Evolutionary conservation across 2,113 vertebrate species (phyloP).

Genomic region (Aepyceros melampus): DNA sequence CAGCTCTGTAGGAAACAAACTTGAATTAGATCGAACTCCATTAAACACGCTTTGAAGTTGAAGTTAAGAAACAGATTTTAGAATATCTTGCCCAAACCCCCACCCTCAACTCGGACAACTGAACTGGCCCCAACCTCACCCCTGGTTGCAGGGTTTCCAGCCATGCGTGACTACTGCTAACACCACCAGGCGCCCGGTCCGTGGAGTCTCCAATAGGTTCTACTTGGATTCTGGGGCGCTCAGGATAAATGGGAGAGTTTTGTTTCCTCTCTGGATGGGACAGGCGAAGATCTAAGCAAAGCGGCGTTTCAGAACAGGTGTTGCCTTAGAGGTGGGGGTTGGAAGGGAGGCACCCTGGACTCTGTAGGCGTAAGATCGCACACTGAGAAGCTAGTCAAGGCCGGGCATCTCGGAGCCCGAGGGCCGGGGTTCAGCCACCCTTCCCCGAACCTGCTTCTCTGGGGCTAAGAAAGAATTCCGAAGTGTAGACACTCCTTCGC

Average conservation of each 20-base stretch:
- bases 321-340: background rate
- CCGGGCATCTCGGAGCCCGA: background rate
- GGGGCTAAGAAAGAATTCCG: background rate
- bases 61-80: background rate
- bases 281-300: background rate
- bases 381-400: background rate
- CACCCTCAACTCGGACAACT: background rate
- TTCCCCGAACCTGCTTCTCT: background rate
- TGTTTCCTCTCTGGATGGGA: background rate
- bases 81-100: background rate
- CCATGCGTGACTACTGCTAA: background rate
- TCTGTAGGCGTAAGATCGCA: background rate
- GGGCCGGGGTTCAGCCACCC: background rate
- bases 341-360: background rate
- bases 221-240: background rate
- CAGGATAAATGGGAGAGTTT: background rate
- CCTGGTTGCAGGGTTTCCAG: background rate
- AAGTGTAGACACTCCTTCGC: background rate
- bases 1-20: background rate
- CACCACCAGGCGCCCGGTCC: background rate
- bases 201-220: constrained; percentile 14
- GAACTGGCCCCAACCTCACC: background rate
- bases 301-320: constrained; percentile 52
- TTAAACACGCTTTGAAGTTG: background rate
- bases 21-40: background rate